phyloP scores from a whole-genome alignment of 2,797 vertebrate genomes.

The Chaunax sp. region DNA sequence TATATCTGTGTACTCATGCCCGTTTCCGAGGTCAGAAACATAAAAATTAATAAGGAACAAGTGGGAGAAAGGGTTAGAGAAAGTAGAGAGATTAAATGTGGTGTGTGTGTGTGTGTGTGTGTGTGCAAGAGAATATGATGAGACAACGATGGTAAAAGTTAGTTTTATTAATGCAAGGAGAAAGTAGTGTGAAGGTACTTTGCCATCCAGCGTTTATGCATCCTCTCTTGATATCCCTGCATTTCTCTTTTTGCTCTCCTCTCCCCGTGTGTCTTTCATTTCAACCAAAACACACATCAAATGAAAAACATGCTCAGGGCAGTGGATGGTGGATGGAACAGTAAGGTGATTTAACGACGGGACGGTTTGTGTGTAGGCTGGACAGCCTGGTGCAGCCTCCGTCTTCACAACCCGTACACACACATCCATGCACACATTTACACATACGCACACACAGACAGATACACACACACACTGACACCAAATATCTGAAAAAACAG shows the following conservation, averaged over 20 bases:
- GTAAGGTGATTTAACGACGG: constrained; percentile 81
- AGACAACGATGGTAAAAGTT: constrained; percentile 63
- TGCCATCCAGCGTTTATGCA: constrained; percentile 60
- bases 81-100: constrained; percentile 68
- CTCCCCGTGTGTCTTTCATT: constrained; percentile 68
- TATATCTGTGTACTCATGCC: constrained; percentile 86
- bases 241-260: constrained; percentile 67
- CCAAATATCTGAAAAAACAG: constrained; percentile 83
- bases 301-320: constrained; percentile 76
- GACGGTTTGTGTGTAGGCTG: constrained; percentile 81
- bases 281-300: constrained; percentile 76
- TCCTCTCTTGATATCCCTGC: constrained; percentile 56
- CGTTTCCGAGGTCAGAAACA: constrained; percentile 81
- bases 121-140: constrained; percentile 39
- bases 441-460: constrained; percentile 43
- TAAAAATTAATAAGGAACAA: constrained; percentile 86
- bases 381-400: constrained; percentile 83
- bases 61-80: constrained; percentile 66
- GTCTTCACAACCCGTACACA: constrained; percentile 73
- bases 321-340: constrained; percentile 78
- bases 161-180: constrained; percentile 61
- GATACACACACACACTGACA: constrained; percentile 74
- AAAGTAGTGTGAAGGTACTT: constrained; percentile 67
- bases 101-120: constrained; percentile 10
- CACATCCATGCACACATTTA: constrained; percentile 32